Evolutionary conservation across 2,797 vertebrate genomes (phyloP).

Genomic region (Austrolebias charrua): DNA sequence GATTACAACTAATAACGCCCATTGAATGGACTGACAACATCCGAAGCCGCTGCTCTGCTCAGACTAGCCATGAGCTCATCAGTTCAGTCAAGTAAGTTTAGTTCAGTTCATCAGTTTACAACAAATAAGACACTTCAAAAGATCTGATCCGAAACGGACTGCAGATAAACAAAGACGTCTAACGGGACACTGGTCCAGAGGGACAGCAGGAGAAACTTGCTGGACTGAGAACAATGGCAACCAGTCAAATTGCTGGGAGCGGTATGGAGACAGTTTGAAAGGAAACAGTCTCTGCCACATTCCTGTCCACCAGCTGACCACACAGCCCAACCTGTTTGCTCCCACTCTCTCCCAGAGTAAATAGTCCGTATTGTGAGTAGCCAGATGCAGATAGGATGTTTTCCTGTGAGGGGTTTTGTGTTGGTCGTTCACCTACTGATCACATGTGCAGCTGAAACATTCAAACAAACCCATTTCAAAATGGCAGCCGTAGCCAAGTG

Average conservation of each 20-base stretch:
- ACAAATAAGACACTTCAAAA: too few species aligned
- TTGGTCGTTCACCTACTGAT: slow-evolving; percentile 1
- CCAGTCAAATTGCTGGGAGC: slow-evolving; percentile 28
- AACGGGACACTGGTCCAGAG: slow-evolving; percentile 9
- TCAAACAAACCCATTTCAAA: too few species aligned
- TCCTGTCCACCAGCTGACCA: slow-evolving; percentile 57
- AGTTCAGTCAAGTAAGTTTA: too few species aligned
- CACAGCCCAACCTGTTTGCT: slow-evolving; percentile 35
- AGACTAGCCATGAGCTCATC: too few species aligned
- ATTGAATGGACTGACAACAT: too few species aligned
- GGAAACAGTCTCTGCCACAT: slow-evolving; percentile 46
- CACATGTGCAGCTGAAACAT: not conserved
- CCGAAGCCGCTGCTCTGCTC: too few species aligned
- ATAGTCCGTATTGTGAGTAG: slow-evolving; percentile 28
- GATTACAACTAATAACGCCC: too few species aligned
- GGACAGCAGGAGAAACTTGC: slow-evolving; percentile 15
- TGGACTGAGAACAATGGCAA: slow-evolving; percentile 40
- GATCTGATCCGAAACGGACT: too few species aligned
- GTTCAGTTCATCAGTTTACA: too few species aligned
- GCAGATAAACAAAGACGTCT: too few species aligned
- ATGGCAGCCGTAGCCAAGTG: too few species aligned
- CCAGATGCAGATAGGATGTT: slow-evolving; percentile 14
- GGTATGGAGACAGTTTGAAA: slow-evolving; percentile 31
- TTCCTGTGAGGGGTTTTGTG: slow-evolving; percentile 1
- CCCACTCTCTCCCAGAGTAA: slow-evolving; percentile 39